phyloP scores from a whole-genome alignment of 1,140 invertebrate genomes.

The Dendroctonus ponderosae region DNA sequence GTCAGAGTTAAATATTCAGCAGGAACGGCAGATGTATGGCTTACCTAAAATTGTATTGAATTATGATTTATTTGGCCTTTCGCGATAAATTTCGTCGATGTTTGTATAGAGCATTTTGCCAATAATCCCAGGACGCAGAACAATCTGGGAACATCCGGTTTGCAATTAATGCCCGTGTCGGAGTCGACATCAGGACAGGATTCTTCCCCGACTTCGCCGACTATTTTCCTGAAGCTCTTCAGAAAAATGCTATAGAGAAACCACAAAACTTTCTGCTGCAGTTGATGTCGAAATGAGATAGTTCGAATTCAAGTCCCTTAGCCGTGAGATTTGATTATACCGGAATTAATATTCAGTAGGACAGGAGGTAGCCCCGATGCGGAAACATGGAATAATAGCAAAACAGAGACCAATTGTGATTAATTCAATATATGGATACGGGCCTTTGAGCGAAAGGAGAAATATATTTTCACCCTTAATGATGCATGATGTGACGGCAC shows the following conservation, averaged over 20 bases:
- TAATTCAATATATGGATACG: conserved; percentile 11
- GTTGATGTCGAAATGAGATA: neutral
- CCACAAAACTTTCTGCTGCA: neutral
- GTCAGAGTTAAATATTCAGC: neutral
- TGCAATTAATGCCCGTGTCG: neutral
- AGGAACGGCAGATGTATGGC: neutral
- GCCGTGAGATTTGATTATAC: conserved; percentile 7
- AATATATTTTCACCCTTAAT: neutral
- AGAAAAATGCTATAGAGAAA: no score
- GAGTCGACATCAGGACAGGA: no score
- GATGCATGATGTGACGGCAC: no score
- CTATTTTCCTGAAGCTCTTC: neutral
- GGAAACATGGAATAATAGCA: conserved; percentile 6
- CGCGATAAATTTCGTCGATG: no score
- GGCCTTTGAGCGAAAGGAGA: conserved; percentile 4
- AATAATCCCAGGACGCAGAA: neutral
- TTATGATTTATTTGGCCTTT: neutral
- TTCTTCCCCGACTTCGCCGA: neutral
- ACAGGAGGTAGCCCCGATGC: neutral
- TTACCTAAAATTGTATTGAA: neutral
- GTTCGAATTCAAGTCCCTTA: neutral
- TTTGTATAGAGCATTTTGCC: neutral
- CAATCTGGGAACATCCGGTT: neutral
- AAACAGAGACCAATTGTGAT: conserved; percentile 14
- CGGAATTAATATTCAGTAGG: conserved; percentile 18